Percentiles rank a stretch among this genome's conserved stretches.
Evolutionary conservation across 2,888 invertebrate species (phyloP).

Genomic region (Diabrotica balteata): DNA sequence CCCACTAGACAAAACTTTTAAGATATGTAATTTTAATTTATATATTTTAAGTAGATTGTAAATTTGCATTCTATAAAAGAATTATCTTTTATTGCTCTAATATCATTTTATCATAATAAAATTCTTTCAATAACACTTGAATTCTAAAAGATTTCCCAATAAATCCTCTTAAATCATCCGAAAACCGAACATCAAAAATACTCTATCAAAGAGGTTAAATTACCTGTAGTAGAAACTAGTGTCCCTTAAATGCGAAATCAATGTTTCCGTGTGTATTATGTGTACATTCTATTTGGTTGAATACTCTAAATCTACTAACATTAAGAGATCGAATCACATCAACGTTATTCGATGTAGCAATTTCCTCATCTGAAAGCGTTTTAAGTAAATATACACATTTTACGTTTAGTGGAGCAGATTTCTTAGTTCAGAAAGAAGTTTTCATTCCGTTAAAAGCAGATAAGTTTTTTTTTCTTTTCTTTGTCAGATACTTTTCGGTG

Average conservation of each 20-base stretch:
- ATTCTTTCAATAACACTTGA: too few species aligned
- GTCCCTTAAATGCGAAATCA: neutral
- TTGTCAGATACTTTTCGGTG: neutral
- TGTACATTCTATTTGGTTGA: constrained; percentile 9
- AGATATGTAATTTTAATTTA: too few species aligned
- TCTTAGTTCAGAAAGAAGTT: constrained; percentile 35
- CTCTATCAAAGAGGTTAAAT: too few species aligned
- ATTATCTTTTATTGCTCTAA: too few species aligned
- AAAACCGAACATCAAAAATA: too few species aligned
- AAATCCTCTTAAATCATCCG: too few species aligned
- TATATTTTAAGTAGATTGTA: too few species aligned
- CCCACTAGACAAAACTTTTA: too few species aligned
- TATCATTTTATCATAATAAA: too few species aligned
- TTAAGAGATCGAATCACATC: constrained; percentile 30
- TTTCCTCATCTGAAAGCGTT: constrained; percentile 29
- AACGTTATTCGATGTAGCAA: constrained; percentile 24
- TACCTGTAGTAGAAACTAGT: neutral
- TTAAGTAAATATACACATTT: constrained; percentile 42
- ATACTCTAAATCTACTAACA: constrained; percentile 25
- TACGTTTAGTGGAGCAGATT: constrained; percentile 36
- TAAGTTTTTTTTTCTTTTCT: constrained; percentile 39
- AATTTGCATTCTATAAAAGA: too few species aligned
- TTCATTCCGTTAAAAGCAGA: constrained; percentile 46
- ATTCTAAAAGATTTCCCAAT: too few species aligned
- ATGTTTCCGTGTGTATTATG: neutral